Conservation (phyloP, 2,888 invertebrate genomes). For the Ariolimax columbianus region DNA sequence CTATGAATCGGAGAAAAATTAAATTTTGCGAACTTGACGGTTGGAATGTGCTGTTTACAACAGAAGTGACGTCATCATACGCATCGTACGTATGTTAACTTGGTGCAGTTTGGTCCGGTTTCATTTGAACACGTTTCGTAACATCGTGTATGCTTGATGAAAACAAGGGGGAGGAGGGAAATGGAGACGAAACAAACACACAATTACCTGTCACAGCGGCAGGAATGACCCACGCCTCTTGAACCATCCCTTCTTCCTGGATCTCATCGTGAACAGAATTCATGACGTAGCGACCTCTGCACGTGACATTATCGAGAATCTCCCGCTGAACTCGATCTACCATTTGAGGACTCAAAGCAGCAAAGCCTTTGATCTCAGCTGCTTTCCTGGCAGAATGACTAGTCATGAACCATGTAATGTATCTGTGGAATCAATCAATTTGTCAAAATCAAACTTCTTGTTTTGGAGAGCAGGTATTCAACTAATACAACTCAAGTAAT, state of each 20-base stretch:
- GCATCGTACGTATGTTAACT: too few species aligned
- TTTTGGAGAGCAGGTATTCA: too few species aligned
- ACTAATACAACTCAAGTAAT: too few species aligned
- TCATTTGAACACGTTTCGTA: too few species aligned
- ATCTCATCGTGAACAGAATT: constrained; percentile 60
- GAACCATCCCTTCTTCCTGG: constrained; percentile 54
- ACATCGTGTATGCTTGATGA: too few species aligned
- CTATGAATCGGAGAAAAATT: too few species aligned
- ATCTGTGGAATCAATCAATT: constrained; percentile 46
- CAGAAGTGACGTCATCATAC: too few species aligned
- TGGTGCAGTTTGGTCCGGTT: too few species aligned
- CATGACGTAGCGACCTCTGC: constrained; percentile 63
- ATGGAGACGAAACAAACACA: neutral
- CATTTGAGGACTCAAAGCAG: constrained; percentile 61
- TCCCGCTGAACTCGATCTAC: constrained; percentile 52
- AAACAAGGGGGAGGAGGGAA: too few species aligned
- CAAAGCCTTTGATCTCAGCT: constrained; percentile 60
- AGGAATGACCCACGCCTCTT: constrained; percentile 62
- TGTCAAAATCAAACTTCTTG: too few species aligned
- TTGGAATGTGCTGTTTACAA: too few species aligned
- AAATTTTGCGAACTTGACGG: too few species aligned
- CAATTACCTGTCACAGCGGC: constrained; percentile 49
- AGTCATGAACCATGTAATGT: constrained; percentile 68
- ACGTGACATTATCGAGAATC: constrained; percentile 64
- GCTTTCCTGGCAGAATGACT: constrained; percentile 53